Conservation (phyloP, 2,888 invertebrate species). For the Pristionchus maxplancki region DNA sequence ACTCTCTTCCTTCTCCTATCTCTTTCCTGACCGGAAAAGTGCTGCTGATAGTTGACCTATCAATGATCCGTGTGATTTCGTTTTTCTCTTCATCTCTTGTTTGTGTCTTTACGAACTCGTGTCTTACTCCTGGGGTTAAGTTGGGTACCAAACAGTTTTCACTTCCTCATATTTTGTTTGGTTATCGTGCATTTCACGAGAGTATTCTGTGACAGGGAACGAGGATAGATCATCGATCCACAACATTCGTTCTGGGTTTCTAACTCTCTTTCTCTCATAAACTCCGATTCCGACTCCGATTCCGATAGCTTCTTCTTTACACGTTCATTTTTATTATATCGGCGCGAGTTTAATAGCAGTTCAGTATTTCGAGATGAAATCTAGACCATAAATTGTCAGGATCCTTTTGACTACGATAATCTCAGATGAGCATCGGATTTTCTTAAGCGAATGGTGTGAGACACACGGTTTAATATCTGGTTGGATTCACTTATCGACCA, state of each 20-base stretch:
- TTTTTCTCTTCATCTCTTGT: background rate
- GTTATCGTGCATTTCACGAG: conserved; percentile 11
- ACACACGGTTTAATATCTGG: background rate
- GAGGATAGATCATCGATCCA: background rate
- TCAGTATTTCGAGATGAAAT: background rate
- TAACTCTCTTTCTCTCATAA: background rate
- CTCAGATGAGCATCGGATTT: background rate
- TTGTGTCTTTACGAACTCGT: background rate
- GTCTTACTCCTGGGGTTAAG: conserved; percentile 8
- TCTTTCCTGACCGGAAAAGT: background rate
- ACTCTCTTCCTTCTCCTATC: conserved; percentile 17
- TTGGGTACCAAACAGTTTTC: conserved; percentile 21
- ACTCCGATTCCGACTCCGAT: too few relatives aligned
- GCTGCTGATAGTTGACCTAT: background rate
- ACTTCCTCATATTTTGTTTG: conserved; percentile 30
- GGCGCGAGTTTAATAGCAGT: background rate
- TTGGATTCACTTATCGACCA: conserved; percentile 13
- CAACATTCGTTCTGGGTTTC: background rate
- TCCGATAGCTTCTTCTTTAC: background rate
- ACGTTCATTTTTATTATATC: background rate
- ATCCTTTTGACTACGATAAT: background rate
- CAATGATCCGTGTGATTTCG: background rate
- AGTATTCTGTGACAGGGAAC: background rate
- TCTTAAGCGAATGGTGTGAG: background rate
- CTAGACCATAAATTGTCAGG: background rate